Percentiles rank a stretch among this genome's conserved stretches.
Evolutionary conservation across 2,113 vertebrate species (phyloP).

Genomic region (Fulmarus glacialis): DNA sequence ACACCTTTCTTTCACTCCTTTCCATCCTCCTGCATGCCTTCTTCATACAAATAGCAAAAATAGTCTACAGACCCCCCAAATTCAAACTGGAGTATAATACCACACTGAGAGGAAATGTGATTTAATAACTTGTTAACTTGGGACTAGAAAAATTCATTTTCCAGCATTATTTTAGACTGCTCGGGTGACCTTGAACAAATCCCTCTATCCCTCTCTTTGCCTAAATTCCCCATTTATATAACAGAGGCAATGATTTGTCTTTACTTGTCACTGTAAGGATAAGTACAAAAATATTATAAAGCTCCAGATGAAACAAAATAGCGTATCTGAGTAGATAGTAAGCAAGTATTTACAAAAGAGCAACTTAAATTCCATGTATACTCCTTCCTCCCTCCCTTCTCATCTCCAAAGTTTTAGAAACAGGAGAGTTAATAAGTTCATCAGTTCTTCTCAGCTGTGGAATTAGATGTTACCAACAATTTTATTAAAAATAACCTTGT

Average conservation of each 20-base stretch:
- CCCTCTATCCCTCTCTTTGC: neutral
- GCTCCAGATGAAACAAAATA: neutral
- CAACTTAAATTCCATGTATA: neutral
- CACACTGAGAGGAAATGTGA: constrained; percentile 10
- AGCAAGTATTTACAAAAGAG: neutral
- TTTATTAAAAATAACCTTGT: neutral
- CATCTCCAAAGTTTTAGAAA: neutral
- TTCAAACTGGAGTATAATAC: neutral
- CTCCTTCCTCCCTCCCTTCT: neutral
- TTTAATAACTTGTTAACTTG: constrained; percentile 56
- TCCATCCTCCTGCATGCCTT: neutral
- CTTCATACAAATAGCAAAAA: neutral
- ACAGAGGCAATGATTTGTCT: neutral
- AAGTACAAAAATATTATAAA: neutral
- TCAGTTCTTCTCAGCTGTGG: neutral
- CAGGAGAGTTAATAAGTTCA: neutral
- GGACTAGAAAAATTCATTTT: constrained; percentile 50
- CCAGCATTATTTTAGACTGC: constrained; percentile 25
- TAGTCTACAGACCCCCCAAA: neutral
- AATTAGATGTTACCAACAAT: neutral
- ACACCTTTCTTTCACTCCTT: neutral
- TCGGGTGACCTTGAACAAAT: constrained; percentile 41
- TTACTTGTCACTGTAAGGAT: neutral
- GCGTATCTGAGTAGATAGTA: neutral
- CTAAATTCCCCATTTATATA: constrained; percentile 19